Conservation (phyloP, 2,113 vertebrate genomes). For the Archilochus colubris region DNA sequence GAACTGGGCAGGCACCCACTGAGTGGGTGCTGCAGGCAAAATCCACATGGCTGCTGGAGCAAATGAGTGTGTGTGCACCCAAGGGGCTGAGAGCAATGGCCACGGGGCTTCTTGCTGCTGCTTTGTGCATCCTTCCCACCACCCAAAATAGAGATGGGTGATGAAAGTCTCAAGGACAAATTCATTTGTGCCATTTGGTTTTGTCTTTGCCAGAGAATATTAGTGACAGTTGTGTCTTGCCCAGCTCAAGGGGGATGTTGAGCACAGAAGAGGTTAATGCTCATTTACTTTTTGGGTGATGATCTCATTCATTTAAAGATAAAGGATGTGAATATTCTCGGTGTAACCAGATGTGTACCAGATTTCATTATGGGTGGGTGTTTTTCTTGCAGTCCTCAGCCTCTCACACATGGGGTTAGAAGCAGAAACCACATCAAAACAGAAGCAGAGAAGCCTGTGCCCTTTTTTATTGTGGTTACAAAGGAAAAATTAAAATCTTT, state of each 20-base stretch:
- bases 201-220: background rate
- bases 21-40: background rate
- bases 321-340: background rate
- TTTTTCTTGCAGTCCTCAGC: background rate
- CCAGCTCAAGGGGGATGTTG: background rate
- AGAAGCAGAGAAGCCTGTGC: background rate
- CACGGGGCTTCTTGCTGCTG: background rate
- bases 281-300: background rate
- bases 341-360: rapidly evolving
- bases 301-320: background rate
- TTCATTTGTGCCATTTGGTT: background rate
- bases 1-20: background rate
- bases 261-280: background rate
- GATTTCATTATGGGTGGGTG: background rate
- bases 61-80: background rate
- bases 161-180: background rate
- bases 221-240: background rate
- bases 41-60: background rate
- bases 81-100: background rate
- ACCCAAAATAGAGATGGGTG: background rate
- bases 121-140: background rate
- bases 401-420: background rate
- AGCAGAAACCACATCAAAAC: background rate
- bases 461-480: background rate
- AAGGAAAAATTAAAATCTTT: background rate